Base-by-base conservation (phyloP, 2,113 vertebrate species). In the Rhinopomastus cyanomelas region DNA sequence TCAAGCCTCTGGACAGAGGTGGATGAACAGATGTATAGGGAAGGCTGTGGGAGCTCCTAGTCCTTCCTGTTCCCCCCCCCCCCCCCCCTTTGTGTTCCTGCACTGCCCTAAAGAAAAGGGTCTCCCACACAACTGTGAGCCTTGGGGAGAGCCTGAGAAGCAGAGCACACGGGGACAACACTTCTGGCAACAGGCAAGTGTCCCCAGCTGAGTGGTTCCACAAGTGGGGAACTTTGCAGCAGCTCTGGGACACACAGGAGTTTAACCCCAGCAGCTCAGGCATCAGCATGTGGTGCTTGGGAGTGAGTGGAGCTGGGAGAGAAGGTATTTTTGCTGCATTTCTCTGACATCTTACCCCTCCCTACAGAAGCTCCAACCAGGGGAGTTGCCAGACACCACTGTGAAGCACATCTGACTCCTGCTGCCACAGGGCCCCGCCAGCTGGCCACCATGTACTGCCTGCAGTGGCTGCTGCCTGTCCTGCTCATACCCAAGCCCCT, bases 401-500 rank as follows among this genome's bases (percentile, higher is more conserved):
- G 17, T 39, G 78, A 51, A 87, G 32, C 71, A 25, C 72, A 20
- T 53, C 77, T 21, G 49, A 76, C 76, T 27, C 20, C 89, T 60
- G n/a, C 76, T 81, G 86, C 77, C 87, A 3, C 55, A 3, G 32
- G 71, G 91, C 77, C 93, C 67, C 88, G 89, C 91, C 95, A 82
- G 11, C 81, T 92, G 87, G 94, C 92, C 97, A 95, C 95, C 7
- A 99, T 99, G 99, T 99, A 99, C 97, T 99, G 99, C 97, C 98
- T 99, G 53, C 99, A 99, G 98, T 99, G 99, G 99, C 96, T 99
- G 85, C 98, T 99, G 11, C 99, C 99, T 1, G 99, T 99, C 94
- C 98, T 99, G 91, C 98, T 99, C 95, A 99, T 99, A 97, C 99
- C 99, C 92, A 99, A 99, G 94, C 99, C 99, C 68, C 97, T 99